Base-by-base conservation (phyloP, 2,888 invertebrate species). In the Phasia obesa region DNA sequence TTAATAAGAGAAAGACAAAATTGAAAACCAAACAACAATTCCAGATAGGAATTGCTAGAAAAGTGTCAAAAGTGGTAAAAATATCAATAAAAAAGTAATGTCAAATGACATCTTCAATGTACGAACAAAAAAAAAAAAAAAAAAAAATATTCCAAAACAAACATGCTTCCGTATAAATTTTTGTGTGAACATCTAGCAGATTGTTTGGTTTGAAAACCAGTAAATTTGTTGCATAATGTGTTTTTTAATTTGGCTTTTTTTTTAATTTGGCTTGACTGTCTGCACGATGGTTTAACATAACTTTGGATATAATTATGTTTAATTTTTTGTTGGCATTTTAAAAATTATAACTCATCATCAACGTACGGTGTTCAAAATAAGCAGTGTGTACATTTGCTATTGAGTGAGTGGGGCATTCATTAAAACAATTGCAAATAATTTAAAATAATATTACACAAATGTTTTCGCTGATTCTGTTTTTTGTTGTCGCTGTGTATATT, bases 111-210 rank as follows among this genome's bases (percentile, higher is more conserved):
- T 65, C 38, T n/a, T 51, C 35, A 23, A 65, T 23, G 27, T 21
- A 23, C 23, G 9, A 47, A 77, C 25, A 59, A 25, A 49, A 31
- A n/a, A n/a, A n/a, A n/a, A n/a, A n/a, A n/a, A n/a, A n/a, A 47
- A 19, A 47, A 59, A 35, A 7, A 31, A 27, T 15, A 19, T 35
- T 0, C 19, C 7, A 35, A 70, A 62, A 53, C 47, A 57, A 64
- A 62, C 60, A 42, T 71, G 75, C 75, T 83, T 83, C 83, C 83
- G 83, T 57, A 71, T 71, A 42, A 71, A 57, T 53, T 67, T 53
- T 35, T 62, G 62, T 76, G 17, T 35, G 27, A 65, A 71, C 31
- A 55, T 42, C 19, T n/a, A 19, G 35, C 35, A 57, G 57, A n/a
- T 57, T 49, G 4, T 47, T 49, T n/a, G n/a, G 44, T 17, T 62